These are phyloP conservation scores for Ciconia maguari DNA, from an alignment of 2,113 vertebrate species.

Conservation along the genomic window DNA sequence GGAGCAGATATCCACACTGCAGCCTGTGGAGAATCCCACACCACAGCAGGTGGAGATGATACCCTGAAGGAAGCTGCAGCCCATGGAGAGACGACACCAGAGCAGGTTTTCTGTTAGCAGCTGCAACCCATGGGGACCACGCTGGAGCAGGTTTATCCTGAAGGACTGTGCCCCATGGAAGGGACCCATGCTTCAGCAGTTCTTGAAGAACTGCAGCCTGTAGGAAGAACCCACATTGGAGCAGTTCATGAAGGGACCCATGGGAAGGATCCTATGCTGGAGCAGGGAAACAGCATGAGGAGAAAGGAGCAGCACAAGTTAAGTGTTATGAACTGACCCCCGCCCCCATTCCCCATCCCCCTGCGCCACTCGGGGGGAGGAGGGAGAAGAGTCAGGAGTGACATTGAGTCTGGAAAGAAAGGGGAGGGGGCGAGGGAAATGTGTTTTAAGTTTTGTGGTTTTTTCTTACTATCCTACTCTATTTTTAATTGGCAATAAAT, in stretches of 20 bases:
- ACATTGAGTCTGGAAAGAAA: background rate
- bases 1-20: background rate
- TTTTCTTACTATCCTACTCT: background rate
- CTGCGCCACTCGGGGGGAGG: rapidly evolving
- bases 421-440: background rate
- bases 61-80: background rate
- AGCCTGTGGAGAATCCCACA: background rate
- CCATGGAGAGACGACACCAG: rapidly evolving
- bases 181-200: background rate
- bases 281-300: background rate
- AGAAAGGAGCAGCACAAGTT: background rate
- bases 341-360: background rate
- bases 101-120: background rate
- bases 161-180: background rate
- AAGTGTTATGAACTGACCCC: background rate
- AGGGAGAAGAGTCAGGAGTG: background rate
- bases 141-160: background rate
- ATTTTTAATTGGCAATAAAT: background rate
- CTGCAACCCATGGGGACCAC: background rate
- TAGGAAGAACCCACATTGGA: background rate
- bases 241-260: background rate
- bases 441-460: background rate
- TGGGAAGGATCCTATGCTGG: background rate
- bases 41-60: background rate
- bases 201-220: background rate